phyloP scores from a whole-genome alignment of 2,113 vertebrate genomes.

The Xenopus borealis region DNA sequence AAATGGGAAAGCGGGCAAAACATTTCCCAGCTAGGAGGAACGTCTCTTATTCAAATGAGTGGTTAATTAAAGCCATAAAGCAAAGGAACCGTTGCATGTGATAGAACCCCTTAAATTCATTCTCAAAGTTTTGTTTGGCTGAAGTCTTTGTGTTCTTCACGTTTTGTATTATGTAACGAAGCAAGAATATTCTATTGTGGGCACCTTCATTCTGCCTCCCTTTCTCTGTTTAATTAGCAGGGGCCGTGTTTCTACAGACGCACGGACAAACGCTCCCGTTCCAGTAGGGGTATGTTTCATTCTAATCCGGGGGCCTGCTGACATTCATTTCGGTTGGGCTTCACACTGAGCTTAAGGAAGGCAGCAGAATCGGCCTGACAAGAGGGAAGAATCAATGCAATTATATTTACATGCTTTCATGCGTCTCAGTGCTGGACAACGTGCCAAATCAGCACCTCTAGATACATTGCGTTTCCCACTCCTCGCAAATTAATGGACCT shows the following conservation, averaged over 20 bases:
- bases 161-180: not conserved
- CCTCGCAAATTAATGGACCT: conserved; percentile 7
- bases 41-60: conserved; percentile 14
- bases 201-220: not conserved
- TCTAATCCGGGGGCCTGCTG: conserved; percentile 7
- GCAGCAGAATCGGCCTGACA: conserved; percentile 13
- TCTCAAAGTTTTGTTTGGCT: not conserved
- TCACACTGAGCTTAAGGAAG: conserved; percentile 12
- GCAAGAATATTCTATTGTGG: not conserved
- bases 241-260: conserved; percentile 11
- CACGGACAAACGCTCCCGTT: conserved; percentile 18
- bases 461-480: not conserved
- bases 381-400: conserved; percentile 24
- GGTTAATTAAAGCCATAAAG: conserved; percentile 27
- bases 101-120: not conserved
- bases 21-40: no score
- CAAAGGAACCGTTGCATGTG: not conserved
- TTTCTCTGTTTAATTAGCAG: conserved; percentile 8
- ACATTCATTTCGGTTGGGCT: conserved; percentile 19
- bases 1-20: not conserved
- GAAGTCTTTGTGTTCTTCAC: not conserved
- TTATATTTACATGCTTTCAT: conserved; percentile 19
- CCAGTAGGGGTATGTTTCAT: conserved; percentile 9
- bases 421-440: not conserved
- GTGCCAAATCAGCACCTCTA: conserved; percentile 29